These are phyloP conservation scores for Drosophila mettleri DNA, from an alignment of 2,888 invertebrate genomes.

Conservation along the genomic window DNA sequence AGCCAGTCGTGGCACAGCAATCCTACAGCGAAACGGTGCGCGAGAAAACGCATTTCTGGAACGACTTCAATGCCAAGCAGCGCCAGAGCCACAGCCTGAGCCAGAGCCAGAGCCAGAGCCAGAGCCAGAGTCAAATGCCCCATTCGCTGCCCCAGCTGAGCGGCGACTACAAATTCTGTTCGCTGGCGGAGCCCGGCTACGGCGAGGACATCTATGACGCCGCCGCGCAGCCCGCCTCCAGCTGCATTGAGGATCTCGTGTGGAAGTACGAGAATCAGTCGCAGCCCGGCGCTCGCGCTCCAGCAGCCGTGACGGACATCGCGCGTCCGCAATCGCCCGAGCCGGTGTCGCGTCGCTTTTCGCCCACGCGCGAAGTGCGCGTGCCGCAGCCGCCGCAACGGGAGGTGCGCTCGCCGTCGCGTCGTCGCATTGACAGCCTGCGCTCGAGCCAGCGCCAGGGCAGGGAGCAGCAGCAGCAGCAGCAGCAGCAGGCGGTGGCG, in stretches of 20 bases:
- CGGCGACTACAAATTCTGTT: slow-evolving; percentile 89
- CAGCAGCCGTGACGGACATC: slow-evolving; percentile 48
- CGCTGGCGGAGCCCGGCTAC: slow-evolving; percentile 66
- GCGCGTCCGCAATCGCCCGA: slow-evolving; percentile 67
- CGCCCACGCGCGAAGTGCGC: slow-evolving; percentile 82
- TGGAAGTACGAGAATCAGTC: slow-evolving; percentile 82
- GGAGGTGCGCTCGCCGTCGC: slow-evolving; percentile 88
- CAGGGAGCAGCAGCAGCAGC: slow-evolving; percentile 61
- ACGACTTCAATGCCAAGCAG: slow-evolving; percentile 84
- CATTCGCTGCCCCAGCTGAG: slow-evolving; percentile 86
- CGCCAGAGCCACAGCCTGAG: slow-evolving; percentile 85
- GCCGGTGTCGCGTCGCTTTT: slow-evolving; percentile 65
- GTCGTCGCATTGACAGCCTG: slow-evolving; percentile 87
- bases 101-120: slow-evolving; percentile 84
- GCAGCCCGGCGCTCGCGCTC: slow-evolving; percentile 5
- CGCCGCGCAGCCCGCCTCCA: slow-evolving; percentile 78
- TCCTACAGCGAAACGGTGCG: slow-evolving; percentile 87
- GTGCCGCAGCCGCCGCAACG: slow-evolving; percentile 84
- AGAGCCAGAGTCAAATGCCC: slow-evolving; percentile 84
- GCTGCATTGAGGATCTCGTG: slow-evolving; percentile 84
- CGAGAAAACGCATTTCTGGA: slow-evolving; percentile 90
- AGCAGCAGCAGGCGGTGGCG: slow-evolving; percentile 78
- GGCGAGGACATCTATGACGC: slow-evolving; percentile 62
- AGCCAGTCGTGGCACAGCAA: slow-evolving; percentile 28
- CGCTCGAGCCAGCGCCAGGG: slow-evolving; percentile 71